These are phyloP conservation scores for Agapornis roseicollis DNA, from an alignment of 2,113 vertebrate genomes.

Conservation along the genomic window DNA sequence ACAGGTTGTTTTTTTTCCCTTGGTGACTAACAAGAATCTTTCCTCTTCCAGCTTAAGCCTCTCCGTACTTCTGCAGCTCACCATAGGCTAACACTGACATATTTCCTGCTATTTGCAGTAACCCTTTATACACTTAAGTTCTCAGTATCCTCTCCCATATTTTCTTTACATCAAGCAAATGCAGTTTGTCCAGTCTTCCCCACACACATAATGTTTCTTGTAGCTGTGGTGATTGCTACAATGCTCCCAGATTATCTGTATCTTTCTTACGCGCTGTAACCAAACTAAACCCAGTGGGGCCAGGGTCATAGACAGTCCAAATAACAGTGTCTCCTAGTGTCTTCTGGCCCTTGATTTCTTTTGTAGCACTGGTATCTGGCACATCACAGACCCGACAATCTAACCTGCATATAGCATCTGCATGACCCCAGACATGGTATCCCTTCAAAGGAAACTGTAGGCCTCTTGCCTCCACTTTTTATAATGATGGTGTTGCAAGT, in stretches of 20 bases:
- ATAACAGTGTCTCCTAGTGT: neutral
- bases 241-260: neutral
- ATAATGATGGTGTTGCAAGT: neutral
- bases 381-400: neutral
- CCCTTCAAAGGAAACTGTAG: neutral
- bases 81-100: neutral
- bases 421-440: neutral
- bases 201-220: neutral
- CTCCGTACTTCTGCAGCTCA: neutral
- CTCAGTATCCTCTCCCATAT: neutral
- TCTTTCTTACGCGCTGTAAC: neutral
- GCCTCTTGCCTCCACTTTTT: neutral
- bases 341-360: neutral
- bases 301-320: neutral
- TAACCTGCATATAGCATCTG: neutral
- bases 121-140: neutral
- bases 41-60: neutral
- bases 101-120: neutral
- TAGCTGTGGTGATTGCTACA: neutral
- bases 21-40: neutral
- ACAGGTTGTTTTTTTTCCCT: accelerated
- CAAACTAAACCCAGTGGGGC: neutral
- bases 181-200: neutral
- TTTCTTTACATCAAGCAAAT: neutral
- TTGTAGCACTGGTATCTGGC: neutral